Base-by-base conservation (phyloP, 2,888 invertebrate genomes). In the Stictocephala bisonia region DNA sequence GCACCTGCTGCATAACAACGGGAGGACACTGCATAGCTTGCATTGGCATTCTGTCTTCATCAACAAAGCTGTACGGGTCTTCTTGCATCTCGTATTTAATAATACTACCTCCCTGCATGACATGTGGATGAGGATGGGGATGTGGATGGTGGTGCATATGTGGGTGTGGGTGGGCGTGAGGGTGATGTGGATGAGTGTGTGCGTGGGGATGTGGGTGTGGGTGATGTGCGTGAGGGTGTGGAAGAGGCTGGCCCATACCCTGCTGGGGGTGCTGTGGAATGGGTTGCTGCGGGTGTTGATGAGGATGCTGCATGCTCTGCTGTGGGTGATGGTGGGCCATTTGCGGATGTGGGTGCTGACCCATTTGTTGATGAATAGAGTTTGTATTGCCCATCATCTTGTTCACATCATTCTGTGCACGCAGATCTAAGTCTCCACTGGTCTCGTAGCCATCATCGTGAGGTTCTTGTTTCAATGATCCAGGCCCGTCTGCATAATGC, bases 361-460 rank as follows among this genome's bases (percentile, higher is more conserved):
- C 24, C 67, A 60, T 60, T 58, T 68, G 68, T 31, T 72, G 74
- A 41, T 72, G 72, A 26, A 67, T 24, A 29, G 68, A 53, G 27
- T 67, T 68, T n/a, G n/a, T n/a, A 18, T 29, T 26, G 13, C 64
- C 66, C 66, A 73, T 73, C 60, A 78, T 66, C 75, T 79, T 79
- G 56, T 75, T 78, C 44, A 58, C 71, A 68, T 79, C 78, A 35
- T 71, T 73, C 73, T 79, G 79, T 56, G 77, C 76, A 69, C 81
- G 78, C 64, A 81, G 73, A 58, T 83, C 82, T 71, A 82, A 76
- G 75, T 82, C 80, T 56, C 81, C 82, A 85, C 93, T 92, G 80
- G 94, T 94, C 87, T 94, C 94, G 87, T 95, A 95, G 79, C 94
- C 94, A 87, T 95, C 94, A 87, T 95, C 94, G 82, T 92, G 91